phyloP scores from a whole-genome alignment of 1,140 invertebrate genomes.

The Drosophila aff. region DNA sequence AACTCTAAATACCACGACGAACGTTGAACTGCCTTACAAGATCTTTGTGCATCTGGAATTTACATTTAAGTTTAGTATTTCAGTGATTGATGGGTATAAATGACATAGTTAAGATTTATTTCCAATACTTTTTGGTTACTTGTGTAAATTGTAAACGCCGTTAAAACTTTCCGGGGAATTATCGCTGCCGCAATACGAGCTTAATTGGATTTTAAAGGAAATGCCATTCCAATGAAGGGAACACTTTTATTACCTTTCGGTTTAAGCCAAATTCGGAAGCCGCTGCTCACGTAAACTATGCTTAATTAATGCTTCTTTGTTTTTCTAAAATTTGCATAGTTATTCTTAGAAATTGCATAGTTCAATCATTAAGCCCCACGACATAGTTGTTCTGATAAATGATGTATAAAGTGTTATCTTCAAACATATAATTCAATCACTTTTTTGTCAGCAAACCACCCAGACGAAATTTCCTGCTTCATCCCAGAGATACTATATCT shows the following conservation, averaged over 20 bases:
- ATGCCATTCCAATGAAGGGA: slow-evolving; percentile 5
- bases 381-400: slow-evolving; percentile 41
- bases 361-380: slow-evolving; percentile 23
- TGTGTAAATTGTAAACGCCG: slow-evolving; percentile 1
- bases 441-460: neutral
- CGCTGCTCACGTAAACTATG: neutral
- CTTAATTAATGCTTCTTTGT: slow-evolving; percentile 29
- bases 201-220: slow-evolving; percentile 7
- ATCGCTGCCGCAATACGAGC: neutral
- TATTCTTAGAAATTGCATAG: slow-evolving; percentile 54
- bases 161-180: neutral
- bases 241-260: neutral
- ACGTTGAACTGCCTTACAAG: slow-evolving; percentile 51
- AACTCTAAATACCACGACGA: slow-evolving; percentile 41
- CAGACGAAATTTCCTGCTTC: slow-evolving; percentile 12
- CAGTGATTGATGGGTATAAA: neutral
- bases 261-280: slow-evolving; percentile 1
- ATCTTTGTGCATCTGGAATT: slow-evolving; percentile 2
- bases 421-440: slow-evolving; percentile 38
- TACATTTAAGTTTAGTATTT: neutral
- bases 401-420: slow-evolving; percentile 32
- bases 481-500: slow-evolving; percentile 10
- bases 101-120: neutral
- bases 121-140: neutral
- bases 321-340: neutral